Evolutionary conservation across 1,140 invertebrate genomes (phyloP).

Genomic region (Micrasema minimum): DNA sequence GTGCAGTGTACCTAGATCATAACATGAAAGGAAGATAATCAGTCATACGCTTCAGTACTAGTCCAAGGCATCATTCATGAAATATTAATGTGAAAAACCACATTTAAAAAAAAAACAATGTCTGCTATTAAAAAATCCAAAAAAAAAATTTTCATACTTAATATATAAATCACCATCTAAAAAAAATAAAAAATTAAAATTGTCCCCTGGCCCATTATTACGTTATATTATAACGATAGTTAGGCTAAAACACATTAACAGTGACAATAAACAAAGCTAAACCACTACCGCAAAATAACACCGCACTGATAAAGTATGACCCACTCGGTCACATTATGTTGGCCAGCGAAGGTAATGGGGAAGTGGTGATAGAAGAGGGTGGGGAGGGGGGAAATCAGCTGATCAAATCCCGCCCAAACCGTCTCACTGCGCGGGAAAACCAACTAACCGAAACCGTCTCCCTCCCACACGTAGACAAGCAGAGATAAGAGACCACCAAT

Average conservation of each 20-base stretch:
- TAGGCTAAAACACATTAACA: too few species aligned
- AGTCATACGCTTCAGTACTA: too few species aligned
- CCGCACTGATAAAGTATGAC: conserved; percentile 16
- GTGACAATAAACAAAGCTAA: conserved; percentile 1
- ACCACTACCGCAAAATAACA: background rate
- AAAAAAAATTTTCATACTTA: too few species aligned
- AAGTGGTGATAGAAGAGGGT: background rate
- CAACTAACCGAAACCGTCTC: conserved; percentile 1
- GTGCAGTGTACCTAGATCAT: too few species aligned
- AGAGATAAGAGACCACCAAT: background rate
- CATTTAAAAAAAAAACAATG: too few species aligned
- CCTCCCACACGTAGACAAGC: background rate
- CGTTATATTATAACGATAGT: background rate
- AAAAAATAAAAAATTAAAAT: too few species aligned
- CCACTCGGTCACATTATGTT: conserved; percentile 23
- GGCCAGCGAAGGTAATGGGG: background rate
- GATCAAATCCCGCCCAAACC: conserved; percentile 33
- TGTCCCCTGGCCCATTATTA: too few species aligned
- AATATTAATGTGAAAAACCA: too few species aligned
- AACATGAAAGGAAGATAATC: too few species aligned
- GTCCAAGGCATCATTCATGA: too few species aligned
- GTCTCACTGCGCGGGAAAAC: conserved; percentile 5
- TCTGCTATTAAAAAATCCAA: too few species aligned
- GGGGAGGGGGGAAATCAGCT: conserved; percentile 22
- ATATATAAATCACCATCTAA: too few species aligned